phyloP scores from a whole-genome alignment of 2,888 invertebrate species.

The Phortica okadai region DNA sequence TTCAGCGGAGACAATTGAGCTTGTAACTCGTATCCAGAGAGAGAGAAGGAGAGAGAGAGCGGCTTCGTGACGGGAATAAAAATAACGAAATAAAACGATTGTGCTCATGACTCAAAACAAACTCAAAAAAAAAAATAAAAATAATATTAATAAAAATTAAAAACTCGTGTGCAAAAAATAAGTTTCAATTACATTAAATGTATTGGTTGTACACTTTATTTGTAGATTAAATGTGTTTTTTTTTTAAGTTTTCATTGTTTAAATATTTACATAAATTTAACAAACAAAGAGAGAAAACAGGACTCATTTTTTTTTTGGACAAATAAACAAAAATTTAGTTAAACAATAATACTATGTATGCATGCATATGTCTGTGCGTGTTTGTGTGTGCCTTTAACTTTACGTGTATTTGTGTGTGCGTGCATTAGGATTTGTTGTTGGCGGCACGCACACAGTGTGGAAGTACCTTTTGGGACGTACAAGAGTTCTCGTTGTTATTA shows the following conservation, averaged over 20 bases:
- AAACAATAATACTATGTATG: conserved; percentile 69
- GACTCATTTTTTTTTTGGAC: conserved; percentile 59
- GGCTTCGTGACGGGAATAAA: no score
- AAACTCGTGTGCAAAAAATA: background rate
- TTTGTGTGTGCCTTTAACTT: conserved; percentile 31
- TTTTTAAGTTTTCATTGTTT: conserved; percentile 62
- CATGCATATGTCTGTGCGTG: conserved; percentile 64
- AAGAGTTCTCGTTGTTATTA: conserved; percentile 46
- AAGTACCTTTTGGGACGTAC: conserved; percentile 70
- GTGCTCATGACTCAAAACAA: background rate
- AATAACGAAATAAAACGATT: no score
- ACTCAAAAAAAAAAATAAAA: background rate
- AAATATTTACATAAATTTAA: conserved; percentile 71
- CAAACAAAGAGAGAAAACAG: conserved; percentile 70
- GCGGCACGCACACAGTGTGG: conserved; percentile 38
- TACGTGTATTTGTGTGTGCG: conserved; percentile 24
- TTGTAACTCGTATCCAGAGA: no score
- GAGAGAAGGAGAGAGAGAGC: no score
- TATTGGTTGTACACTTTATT: conserved; percentile 72
- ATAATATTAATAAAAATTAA: no score
- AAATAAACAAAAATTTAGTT: conserved; percentile 71
- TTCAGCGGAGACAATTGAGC: no score
- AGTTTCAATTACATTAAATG: conserved; percentile 64
- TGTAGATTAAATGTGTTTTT: conserved; percentile 65
- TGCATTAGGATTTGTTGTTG: conserved; percentile 6